phyloP scores from a whole-genome alignment of 2,113 vertebrate species.

The Choloepus hoffmanni region DNA sequence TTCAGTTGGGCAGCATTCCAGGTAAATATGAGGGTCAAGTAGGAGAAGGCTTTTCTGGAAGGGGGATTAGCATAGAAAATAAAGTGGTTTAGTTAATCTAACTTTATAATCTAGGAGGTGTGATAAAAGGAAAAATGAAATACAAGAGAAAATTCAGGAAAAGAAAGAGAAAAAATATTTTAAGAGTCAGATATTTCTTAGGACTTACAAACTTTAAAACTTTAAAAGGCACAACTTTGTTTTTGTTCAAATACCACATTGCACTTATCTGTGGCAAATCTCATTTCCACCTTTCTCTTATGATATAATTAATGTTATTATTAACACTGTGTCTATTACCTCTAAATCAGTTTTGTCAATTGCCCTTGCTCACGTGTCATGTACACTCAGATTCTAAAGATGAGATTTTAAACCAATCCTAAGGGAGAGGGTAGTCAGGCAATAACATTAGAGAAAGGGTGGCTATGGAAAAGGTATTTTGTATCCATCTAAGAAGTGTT shows the following conservation, averaged over 20 bases:
- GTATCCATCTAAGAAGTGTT: neutral
- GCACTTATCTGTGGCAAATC: neutral
- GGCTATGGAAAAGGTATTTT: neutral
- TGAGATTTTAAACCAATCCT: neutral
- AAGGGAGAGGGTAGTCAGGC: neutral
- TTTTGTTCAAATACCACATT: neutral
- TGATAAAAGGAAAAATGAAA: neutral
- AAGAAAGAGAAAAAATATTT: neutral
- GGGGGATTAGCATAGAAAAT: neutral
- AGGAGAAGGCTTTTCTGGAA: neutral
- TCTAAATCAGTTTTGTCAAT: neutral
- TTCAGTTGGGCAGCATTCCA: neutral
- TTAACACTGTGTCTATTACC: neutral
- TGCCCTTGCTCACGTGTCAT: neutral
- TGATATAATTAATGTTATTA: neutral
- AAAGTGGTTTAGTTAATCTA: neutral
- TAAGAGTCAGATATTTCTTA: neutral
- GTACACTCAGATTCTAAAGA: neutral
- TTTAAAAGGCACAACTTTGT: neutral
- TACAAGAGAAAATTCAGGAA: neutral
- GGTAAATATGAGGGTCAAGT: neutral
- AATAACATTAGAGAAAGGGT: neutral
- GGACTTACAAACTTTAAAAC: neutral
- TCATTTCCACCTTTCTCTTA: neutral
- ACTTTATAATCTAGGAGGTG: constrained; percentile 2